Percentiles rank a stretch among this genome's conserved stretches.
phyloP scores from a whole-genome alignment of 1,140 invertebrate genomes.

The Acromyrmex charruanus region DNA sequence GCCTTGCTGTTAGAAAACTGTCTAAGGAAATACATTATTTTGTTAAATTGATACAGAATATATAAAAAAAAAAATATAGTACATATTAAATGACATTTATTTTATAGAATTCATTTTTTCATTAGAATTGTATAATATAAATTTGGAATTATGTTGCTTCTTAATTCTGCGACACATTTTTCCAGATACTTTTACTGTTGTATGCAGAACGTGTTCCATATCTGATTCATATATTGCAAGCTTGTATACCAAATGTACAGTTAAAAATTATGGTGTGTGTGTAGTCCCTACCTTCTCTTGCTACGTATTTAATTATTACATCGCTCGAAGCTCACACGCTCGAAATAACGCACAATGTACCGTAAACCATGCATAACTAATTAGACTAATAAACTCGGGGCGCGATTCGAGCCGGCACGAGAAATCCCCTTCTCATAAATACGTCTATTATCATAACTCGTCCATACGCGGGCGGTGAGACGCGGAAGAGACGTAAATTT shows the following conservation, averaged over 20 bases:
- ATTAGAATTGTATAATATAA: background rate
- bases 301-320: slow-evolving; percentile 54
- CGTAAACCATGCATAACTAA: slow-evolving; percentile 55
- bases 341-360: slow-evolving; percentile 52
- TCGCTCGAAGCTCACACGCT: slow-evolving; percentile 46
- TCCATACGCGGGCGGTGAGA: slow-evolving; percentile 34
- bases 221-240: slow-evolving; percentile 5
- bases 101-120: background rate
- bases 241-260: background rate
- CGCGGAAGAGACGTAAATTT: slow-evolving; percentile 58
- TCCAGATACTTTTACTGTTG: background rate
- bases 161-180: background rate
- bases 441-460: slow-evolving; percentile 69
- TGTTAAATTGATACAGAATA: background rate
- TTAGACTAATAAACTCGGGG: slow-evolving; percentile 58
- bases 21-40: background rate
- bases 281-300: slow-evolving; percentile 15
- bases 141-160: background rate
- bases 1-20: background rate
- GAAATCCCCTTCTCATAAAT: slow-evolving; percentile 55
- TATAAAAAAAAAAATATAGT: background rate
- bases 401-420: slow-evolving; percentile 26
- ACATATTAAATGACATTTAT: background rate
- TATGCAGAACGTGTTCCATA: background rate
- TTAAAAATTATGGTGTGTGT: slow-evolving; percentile 40